These are phyloP conservation scores for Hippocampus zosterae DNA, from an alignment of 2,113 vertebrate species.

Conservation along the genomic window DNA sequence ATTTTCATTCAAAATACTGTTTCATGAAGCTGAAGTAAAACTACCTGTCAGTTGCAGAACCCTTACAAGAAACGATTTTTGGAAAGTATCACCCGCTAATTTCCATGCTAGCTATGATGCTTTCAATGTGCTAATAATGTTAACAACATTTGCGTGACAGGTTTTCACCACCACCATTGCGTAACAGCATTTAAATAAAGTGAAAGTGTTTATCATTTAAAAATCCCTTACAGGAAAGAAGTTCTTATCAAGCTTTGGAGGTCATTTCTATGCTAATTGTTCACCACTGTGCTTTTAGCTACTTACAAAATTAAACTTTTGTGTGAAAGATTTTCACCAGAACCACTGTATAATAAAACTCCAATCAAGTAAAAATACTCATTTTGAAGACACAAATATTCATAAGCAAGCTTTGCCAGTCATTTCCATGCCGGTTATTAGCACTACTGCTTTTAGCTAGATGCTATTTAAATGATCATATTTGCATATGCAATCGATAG, in stretches of 20 bases:
- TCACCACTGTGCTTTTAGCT: neutral
- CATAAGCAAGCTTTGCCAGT: neutral
- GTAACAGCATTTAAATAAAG: too few relatives aligned
- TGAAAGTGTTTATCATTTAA: neutral
- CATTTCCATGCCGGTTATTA: neutral
- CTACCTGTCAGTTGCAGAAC: too few relatives aligned
- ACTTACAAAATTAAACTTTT: neutral
- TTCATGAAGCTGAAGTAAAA: too few relatives aligned
- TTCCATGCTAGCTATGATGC: too few relatives aligned
- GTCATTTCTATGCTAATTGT: neutral
- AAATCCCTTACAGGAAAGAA: neutral
- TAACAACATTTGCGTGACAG: too few relatives aligned
- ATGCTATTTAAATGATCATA: neutral
- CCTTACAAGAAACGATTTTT: too few relatives aligned
- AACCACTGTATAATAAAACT: neutral
- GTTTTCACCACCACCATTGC: too few relatives aligned
- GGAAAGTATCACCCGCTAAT: too few relatives aligned
- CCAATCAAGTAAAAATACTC: neutral
- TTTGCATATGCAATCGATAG: neutral
- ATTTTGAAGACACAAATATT: neutral
- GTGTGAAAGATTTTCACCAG: neutral
- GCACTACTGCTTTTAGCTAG: neutral
- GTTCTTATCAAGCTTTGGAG: neutral
- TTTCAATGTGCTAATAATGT: too few relatives aligned
- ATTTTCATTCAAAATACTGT: too few relatives aligned